Evolutionary conservation across 1,140 invertebrate species (phyloP).

Genomic region (Laodelphax striatellus): DNA sequence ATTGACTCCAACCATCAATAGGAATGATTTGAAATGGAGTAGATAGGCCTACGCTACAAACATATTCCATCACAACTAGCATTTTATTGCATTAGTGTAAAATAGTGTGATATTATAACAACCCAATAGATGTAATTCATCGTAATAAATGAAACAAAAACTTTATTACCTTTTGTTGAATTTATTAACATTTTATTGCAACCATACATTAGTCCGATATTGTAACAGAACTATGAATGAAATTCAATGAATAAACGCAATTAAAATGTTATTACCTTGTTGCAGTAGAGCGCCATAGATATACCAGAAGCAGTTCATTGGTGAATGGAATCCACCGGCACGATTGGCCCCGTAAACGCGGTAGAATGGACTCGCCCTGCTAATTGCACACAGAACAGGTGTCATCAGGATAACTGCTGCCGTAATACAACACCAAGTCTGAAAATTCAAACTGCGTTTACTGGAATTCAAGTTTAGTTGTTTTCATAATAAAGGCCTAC

Average conservation of each 20-base stretch:
- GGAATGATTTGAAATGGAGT: too few relatives aligned
- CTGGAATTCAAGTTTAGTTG: too few relatives aligned
- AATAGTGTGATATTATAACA: too few relatives aligned
- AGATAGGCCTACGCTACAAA: too few relatives aligned
- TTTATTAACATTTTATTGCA: neutral
- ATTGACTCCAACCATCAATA: neutral
- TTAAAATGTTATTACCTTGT: constrained; percentile 50
- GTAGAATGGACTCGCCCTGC: constrained; percentile 57
- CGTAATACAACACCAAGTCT: constrained; percentile 74
- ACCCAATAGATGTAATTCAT: too few relatives aligned
- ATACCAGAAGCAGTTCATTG: constrained; percentile 79
- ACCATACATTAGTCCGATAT: too few relatives aligned
- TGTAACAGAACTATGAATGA: too few relatives aligned
- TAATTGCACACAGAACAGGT: constrained; percentile 64
- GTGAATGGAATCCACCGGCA: constrained; percentile 47
- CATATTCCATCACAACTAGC: neutral
- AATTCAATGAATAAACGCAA: too few relatives aligned
- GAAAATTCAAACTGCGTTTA: constrained; percentile 19
- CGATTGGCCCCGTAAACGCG: constrained; percentile 39
- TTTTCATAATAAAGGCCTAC: too few relatives aligned
- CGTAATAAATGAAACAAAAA: too few relatives aligned
- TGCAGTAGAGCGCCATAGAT: constrained; percentile 80
- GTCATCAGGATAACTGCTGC: constrained; percentile 60
- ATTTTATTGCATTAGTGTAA: neutral
- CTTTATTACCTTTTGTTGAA: constrained; percentile 59